phyloP scores from a whole-genome alignment of 2,797 vertebrate species.

The Rhynchotus rufescens region DNA sequence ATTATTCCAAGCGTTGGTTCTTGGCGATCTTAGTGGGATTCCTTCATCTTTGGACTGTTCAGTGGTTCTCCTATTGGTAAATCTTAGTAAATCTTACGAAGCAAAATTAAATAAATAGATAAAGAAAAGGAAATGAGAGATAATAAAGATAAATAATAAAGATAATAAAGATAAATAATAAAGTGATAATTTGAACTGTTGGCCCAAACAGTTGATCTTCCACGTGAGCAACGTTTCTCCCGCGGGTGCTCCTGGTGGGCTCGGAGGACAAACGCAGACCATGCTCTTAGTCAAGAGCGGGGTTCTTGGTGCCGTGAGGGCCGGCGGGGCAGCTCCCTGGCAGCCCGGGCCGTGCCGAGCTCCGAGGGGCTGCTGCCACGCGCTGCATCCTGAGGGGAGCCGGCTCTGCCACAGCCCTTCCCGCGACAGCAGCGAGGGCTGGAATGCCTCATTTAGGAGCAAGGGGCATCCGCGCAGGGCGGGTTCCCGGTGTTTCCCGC shows the following conservation, averaged over 20 bases:
- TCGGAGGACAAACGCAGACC: not conserved
- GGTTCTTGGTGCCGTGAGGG: not conserved
- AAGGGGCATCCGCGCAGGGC: fast-evolving
- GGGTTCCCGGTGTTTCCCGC: not conserved
- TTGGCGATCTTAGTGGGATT: not conserved
- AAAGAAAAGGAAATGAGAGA: not conserved
- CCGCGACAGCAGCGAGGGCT: fast-evolving
- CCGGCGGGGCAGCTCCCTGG: not conserved
- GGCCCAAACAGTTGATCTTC: not conserved
- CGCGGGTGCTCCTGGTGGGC: not conserved
- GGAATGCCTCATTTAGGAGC: not conserved
- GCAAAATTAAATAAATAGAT: not conserved
- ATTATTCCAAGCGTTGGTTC: not conserved
- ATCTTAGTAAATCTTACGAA: no score
- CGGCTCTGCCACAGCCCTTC: not conserved
- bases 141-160: no score
- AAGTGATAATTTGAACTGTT: not conserved
- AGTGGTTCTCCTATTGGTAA: not conserved
- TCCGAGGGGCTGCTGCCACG: not conserved
- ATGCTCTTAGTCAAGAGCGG: not conserved
- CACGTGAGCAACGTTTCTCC: not conserved
- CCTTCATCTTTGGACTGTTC: not conserved
- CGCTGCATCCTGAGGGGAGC: not conserved
- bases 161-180: not conserved
- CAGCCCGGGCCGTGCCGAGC: not conserved